Evolutionary conservation across 2,888 invertebrate genomes (phyloP), one percentile per base, ranked within the genome.

Genomic region (Heterodera filipjevi): DNA sequence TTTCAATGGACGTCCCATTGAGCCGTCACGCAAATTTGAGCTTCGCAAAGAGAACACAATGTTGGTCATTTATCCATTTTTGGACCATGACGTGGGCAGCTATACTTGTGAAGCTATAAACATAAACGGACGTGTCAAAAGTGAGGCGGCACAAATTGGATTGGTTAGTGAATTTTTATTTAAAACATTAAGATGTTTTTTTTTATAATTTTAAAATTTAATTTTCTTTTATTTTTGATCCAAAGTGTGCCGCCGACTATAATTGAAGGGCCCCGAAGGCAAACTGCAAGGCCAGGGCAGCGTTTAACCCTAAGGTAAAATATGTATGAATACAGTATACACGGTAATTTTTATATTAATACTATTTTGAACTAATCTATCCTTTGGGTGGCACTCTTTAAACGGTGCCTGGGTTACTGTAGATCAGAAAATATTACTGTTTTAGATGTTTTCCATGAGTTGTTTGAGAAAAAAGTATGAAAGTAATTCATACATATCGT

Each of bases 291-390:
- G 3, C 83, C 84, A 27, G 96, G 96, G 10, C 80, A 85, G 35
- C 80, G 77, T 53, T 94, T 93, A 0, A 92, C 93, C 83, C 94
- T 97, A 87, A 92, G 92, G 68, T 68, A 10, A n/a, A n/a, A n/a
- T 14, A 3, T 16, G 49, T 33, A 35, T 22, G 6, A 0, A 39
- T 39, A 39, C 6, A 39, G 39, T 39, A 6, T 39, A 39, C 44
- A 44, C 12, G 44, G 44, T 10, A 44, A 44, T 44, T 44, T 44
- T 44, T 10, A 12, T 5, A 12, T 10, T 44, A 44, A 12, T 12
- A n/a, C 44, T 44, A 10, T 44, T 10, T 44, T 12, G 8, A 12
- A 12, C 12, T 5, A 12, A 44, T 44, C 5, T 44, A 44, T 44
- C 44, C 44, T 64, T 64, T 27, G 64, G 64, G 64, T 64, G 22